Evolutionary conservation across 2,888 invertebrate genomes (phyloP), one percentile per base, ranked within the genome.

Genomic region (Notodonta ziczac): DNA sequence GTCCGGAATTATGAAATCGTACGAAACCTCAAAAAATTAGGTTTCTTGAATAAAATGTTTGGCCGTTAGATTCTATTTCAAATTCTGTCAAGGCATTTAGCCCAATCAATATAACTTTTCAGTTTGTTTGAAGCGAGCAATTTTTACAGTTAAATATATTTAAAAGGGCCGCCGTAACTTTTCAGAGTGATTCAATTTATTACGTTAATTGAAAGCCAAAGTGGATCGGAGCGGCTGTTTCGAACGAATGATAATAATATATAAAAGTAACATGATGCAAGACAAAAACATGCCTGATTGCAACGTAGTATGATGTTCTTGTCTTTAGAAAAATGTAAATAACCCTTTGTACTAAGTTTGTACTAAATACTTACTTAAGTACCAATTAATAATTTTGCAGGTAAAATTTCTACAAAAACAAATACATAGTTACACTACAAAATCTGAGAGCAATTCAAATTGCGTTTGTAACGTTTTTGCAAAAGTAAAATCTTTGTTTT

Each of bases 171-270:
- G 24, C 46, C 51, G 61, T 52, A 62, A 63, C 59, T 65, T 74
- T 60, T 62, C 56, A 62, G 55, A 40, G 56, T 65, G 61, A 71
- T 69, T 66, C 51, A 66, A 69, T 73, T 65, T 51, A 73, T 71
- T 63, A 74, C 55, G 51, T 65, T 71, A 65, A 66, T 69, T 69
- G 57, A 61, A 65, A 50, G 56, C 42, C 60, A 62, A 62, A 65
- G 62, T 62, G 66, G 56, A 65, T 65, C 32, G 50, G 39, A 54
- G 48, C 46, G 57, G 59, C 57, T 52, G 51, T 56, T 39, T 54
- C 44, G 10, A 42, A 9, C 8, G 9, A 10, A 42, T 10, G 42
- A 42, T 42, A 42, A 10, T 9, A 5, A 35, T n/a, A n/a, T n/a
- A 6, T 35, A 6, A 35, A 35, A 35, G 5, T 35, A 1, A 35